Conservation (phyloP, 2,113 vertebrate species). For the Platichthys flesus region DNA sequence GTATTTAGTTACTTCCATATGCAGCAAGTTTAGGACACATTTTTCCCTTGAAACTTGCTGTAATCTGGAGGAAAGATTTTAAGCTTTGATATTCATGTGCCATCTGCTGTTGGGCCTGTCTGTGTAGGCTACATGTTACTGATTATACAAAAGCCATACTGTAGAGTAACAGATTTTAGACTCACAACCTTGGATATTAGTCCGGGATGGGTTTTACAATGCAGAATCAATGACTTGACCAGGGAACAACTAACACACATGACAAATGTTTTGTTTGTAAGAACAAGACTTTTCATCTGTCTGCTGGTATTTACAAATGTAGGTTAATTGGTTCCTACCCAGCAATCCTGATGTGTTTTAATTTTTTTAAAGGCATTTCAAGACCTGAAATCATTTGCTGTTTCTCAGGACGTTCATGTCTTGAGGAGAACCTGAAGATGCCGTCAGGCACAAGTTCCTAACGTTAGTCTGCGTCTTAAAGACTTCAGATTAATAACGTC, state of each 20-base stretch:
- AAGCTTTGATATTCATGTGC: constrained; percentile 67
- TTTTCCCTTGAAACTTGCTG: constrained; percentile 18
- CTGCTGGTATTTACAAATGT: constrained; percentile 47
- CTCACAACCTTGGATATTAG: constrained; percentile 41
- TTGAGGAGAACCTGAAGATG: constrained; percentile 35
- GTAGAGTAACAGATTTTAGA: constrained; percentile 58
- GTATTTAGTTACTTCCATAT: constrained; percentile 51
- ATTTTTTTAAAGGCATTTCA: constrained; percentile 23
- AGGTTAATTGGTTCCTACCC: constrained; percentile 31
- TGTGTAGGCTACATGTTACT: constrained; percentile 46
- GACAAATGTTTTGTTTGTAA: constrained; percentile 46
- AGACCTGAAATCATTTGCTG: constrained; percentile 25
- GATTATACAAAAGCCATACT: constrained; percentile 77
- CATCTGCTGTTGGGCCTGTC: constrained; percentile 63
- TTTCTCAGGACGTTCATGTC: constrained; percentile 48
- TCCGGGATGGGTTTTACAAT: constrained; percentile 61
- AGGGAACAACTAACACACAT: constrained; percentile 19
- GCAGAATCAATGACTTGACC: constrained; percentile 51
- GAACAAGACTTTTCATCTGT: constrained; percentile 31
- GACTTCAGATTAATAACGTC: constrained; percentile 51
- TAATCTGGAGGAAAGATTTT: constrained; percentile 38
- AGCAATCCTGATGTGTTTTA: constrained; percentile 22
- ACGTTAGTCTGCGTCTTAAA: constrained; percentile 41
- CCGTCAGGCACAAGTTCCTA: constrained; percentile 42
- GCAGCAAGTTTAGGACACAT: constrained; percentile 11